Base-by-base conservation (phyloP, 2,113 vertebrate genomes). In the Struthidea cinerea region DNA sequence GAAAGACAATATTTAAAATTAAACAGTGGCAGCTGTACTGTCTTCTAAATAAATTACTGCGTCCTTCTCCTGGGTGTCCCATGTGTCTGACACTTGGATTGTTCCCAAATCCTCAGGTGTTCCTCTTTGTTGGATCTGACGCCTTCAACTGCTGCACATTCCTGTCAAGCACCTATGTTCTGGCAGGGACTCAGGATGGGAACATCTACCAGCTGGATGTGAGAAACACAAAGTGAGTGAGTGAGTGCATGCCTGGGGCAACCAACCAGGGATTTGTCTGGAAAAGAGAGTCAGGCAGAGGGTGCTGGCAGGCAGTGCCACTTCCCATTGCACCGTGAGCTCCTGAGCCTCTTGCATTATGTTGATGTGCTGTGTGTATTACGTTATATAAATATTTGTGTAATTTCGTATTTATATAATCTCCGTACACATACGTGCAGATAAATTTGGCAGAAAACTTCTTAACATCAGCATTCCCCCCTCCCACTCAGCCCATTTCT, bases 61-160 rank as follows among this genome's bases (percentile, higher is more conserved):
- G 68, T 56, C 53, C 23, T 30, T 50, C 39, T 68, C 5, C 19
- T 37, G 5, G 5, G 16, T 49, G 30, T 65, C 35, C 59, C 6
- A 0, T 5, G 24, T 37, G 50, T 52, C 79, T 78, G 73, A 89
- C 63, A 3, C 60, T 65, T 79, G 79, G 71, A 47, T 88, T 88
- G 69, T 55, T 67, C 70, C 57, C 64, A 4, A 41, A 18, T 84
- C 61, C 53, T 26, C 85, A 98, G 98, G 87, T 98, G 19, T 98
- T 98, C 87, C 97, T 98, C 28, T 98, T 98, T 3, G 7, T 95
- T 3, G 98, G 98, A 44, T 98, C 98, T 2, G 98, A 98, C 6
- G 98, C 98, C 1, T 98, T 98, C 95, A 98, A 98, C 84, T 98
- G 98, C 94, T 98, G 98, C 74, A 94, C 97, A 0, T 98, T 98